phyloP scores from a whole-genome alignment of 2,797 vertebrate species.

The Centroberyx gerrardi region DNA sequence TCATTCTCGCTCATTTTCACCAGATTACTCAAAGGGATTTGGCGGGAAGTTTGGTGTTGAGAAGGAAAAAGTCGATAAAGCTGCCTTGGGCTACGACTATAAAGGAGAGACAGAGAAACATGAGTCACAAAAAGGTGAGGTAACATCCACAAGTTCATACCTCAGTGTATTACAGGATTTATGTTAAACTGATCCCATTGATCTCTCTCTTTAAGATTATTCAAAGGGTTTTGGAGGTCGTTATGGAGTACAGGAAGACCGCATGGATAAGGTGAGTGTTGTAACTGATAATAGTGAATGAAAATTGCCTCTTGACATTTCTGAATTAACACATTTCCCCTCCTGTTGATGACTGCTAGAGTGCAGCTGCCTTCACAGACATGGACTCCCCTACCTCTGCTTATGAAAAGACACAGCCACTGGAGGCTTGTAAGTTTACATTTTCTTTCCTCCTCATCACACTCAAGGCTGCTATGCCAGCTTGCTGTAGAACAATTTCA shows the following conservation, averaged over 20 bases:
- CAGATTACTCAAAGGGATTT: conserved; percentile 94
- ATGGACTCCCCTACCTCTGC: conserved; percentile 90
- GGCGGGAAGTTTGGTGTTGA: conserved; percentile 93
- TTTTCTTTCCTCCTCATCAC: not conserved
- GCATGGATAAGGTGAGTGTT: conserved; percentile 92
- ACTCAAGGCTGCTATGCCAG: not conserved
- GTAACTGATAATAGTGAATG: not conserved
- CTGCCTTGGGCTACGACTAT: conserved; percentile 83
- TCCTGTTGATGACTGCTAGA: conserved; percentile 78
- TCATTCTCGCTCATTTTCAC: not conserved
- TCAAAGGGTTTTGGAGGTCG: conserved; percentile 94
- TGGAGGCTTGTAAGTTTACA: conserved; percentile 90
- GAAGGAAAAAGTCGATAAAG: conserved; percentile 90
- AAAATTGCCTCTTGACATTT: not conserved
- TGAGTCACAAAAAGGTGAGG: conserved; percentile 87
- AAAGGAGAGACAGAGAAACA: conserved; percentile 86
- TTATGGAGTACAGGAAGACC: conserved; percentile 92
- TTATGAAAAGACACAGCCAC: conserved; percentile 91
- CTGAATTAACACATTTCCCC: not conserved
- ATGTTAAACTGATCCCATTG: not conserved
- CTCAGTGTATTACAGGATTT: not conserved
- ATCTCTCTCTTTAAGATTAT: conserved; percentile 86
- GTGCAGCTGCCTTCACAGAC: conserved; percentile 89
- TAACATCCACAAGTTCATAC: not conserved
- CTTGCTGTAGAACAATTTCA: not conserved